Evolutionary conservation across 2,113 vertebrate species (phyloP), one percentile per base, ranked within the genome.

Genomic region (Myiopsitta monachus): DNA sequence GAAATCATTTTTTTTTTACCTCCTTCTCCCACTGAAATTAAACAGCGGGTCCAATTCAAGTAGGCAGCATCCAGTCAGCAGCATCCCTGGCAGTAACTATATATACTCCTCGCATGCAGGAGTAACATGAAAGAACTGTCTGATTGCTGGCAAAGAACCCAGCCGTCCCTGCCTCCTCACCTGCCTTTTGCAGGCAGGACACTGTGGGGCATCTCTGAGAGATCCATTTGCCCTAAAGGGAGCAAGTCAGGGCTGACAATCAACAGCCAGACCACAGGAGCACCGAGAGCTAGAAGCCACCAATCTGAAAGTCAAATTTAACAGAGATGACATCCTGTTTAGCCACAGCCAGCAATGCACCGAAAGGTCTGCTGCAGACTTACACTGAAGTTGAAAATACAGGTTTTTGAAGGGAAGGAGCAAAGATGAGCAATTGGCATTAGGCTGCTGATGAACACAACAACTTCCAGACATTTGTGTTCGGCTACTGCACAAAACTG

Each of bases 321-420:
- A 14, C 52, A 44, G 26, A 21, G 61, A 18, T 4, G 7, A 39
- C 0, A 0, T 36, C 51, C 62, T 23, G 26, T 3, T 17, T 52
- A 43, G 47, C 18, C 74, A 41, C 33, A 22, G 12, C 28, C 38
- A 67, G 15, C 17, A n/a, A 6, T 0, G 3, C 51, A 22, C 22
- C 31, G 26, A 23, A 23, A 19, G 2, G 3, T 11, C 66, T 51
- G n/a, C 17, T 22, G 49, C 33, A 66, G 43, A 54, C 11, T 43
- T 7, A 5, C 41, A 9, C 1, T 3, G 33, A 47, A 41, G 43
- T 73, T 83, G 27, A 38, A 30, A 80, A 38, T 0, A 9, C 10
- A 4, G 2, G 1, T 19, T 30, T 39, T 21, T 6, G 3, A 59
- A 70, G 27, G 33, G 14, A 73, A 86, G n/a, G 6, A 57, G 18